Conservation (phyloP, 2,888 invertebrate species). For the Mactromeris polynyma region DNA sequence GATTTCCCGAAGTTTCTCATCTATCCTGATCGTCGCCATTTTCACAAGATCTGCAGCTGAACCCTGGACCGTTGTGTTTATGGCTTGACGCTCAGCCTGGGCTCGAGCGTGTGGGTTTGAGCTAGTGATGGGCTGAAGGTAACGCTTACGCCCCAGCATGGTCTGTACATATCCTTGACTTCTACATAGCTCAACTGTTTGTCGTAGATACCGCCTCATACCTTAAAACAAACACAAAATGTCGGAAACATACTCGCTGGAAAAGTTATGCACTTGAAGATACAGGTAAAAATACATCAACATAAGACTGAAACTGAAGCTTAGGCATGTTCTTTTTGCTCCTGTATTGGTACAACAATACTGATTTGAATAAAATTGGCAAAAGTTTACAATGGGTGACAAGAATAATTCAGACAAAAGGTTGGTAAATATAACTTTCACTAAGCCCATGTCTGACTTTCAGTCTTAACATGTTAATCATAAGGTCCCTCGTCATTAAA, state of each 20-base stretch:
- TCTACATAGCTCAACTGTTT: constrained; percentile 90
- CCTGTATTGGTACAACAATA: no score
- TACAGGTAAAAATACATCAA: not conserved
- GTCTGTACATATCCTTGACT: constrained; percentile 94
- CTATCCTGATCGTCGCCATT: constrained; percentile 94
- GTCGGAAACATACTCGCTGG: not conserved
- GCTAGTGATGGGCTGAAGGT: constrained; percentile 91
- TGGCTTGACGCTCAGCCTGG: constrained; percentile 96
- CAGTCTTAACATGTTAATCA: no score
- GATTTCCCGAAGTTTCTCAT: constrained; percentile 89
- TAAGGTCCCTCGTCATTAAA: no score
- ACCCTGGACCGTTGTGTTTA: constrained; percentile 98
- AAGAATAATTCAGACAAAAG: no score
- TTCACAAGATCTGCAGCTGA: constrained; percentile 98
- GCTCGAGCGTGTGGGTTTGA: constrained; percentile 89
- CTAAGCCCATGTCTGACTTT: no score
- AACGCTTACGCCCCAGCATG: constrained; percentile 92
- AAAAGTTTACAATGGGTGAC: no score
- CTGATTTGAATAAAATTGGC: no score
- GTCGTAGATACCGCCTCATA: constrained; percentile 90
- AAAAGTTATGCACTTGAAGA: not conserved
- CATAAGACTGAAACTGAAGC: no score
- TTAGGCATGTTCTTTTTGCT: no score
- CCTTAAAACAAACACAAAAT: constrained; percentile 78
- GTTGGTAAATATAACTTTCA: no score